phyloP scores from a whole-genome alignment of 2,113 vertebrate genomes.

The Microcebus murinus region DNA sequence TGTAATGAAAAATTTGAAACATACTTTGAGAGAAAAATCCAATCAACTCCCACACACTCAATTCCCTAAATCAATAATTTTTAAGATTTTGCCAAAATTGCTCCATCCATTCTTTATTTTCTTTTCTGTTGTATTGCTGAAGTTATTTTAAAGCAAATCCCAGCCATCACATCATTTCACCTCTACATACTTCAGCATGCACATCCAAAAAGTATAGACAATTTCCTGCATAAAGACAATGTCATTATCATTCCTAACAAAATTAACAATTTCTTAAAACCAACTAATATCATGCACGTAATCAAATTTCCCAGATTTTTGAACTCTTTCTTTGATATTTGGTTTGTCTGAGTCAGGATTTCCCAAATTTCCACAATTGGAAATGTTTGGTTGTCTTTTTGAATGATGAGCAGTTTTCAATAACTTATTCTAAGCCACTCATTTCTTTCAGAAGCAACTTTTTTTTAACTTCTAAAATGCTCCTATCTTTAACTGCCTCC shows the following conservation, averaged over 20 bases:
- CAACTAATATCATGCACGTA: neutral
- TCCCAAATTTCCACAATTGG: neutral
- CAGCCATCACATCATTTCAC: neutral
- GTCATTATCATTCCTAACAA: neutral
- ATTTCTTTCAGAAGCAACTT: neutral
- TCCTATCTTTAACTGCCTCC: neutral
- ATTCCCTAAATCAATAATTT: neutral
- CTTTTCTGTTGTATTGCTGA: neutral
- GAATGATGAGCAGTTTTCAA: neutral
- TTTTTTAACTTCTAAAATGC: neutral
- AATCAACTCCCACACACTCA: neutral
- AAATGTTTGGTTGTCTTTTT: neutral
- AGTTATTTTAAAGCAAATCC: neutral
- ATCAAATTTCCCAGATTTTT: neutral
- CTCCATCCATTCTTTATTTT: neutral
- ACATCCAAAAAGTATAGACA: neutral
- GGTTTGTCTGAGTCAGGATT: neutral
- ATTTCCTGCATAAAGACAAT: neutral
- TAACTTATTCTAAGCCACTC: neutral
- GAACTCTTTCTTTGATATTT: neutral
- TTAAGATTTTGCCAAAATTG: neutral
- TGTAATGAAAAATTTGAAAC: neutral
- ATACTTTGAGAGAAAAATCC: neutral
- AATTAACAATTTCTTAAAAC: neutral
- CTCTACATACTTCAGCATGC: neutral